A percentile compares a stretch with the other conserved stretches of the same genome.
These are phyloP conservation scores for Zhuqinia jingwanae DNA, from an alignment of 2,888 invertebrate species.

Conservation along the genomic window DNA sequence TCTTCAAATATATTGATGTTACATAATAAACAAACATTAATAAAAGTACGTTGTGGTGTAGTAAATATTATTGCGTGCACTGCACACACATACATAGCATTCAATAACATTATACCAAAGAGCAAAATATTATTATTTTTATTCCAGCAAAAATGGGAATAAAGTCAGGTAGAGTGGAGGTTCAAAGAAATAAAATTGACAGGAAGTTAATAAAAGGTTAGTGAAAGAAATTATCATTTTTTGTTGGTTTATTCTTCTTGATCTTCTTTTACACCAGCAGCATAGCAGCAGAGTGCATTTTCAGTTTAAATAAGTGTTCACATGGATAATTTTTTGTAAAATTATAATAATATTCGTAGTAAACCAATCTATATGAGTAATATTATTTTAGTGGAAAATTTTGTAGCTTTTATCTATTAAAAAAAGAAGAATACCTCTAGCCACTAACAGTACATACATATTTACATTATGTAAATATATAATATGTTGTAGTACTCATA, in stretches of 20 bases:
- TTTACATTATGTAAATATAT: too few relatives aligned
- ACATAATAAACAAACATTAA: constrained; percentile 22
- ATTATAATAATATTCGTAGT: too few relatives aligned
- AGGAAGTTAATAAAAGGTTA: background rate
- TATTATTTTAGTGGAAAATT: background rate
- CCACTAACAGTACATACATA: too few relatives aligned
- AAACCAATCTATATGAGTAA: background rate
- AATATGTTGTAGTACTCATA: too few relatives aligned
- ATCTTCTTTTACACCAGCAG: too few relatives aligned
- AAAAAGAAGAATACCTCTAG: too few relatives aligned
- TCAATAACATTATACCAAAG: background rate
- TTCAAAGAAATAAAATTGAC: constrained; percentile 1
- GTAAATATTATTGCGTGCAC: background rate
- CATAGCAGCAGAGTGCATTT: too few relatives aligned
- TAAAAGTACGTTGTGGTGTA: background rate
- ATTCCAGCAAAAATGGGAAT: constrained; percentile 2
- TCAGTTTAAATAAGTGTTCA: too few relatives aligned
- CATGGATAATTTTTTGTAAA: too few relatives aligned
- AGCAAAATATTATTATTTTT: background rate
- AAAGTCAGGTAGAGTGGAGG: background rate
- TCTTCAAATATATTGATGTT: background rate
- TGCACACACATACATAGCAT: background rate
- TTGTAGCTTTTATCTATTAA: background rate
- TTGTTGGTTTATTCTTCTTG: background rate
- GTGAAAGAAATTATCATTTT: background rate